phyloP scores from a whole-genome alignment of 2,888 invertebrate species.

The Cataglyphis cursor region DNA sequence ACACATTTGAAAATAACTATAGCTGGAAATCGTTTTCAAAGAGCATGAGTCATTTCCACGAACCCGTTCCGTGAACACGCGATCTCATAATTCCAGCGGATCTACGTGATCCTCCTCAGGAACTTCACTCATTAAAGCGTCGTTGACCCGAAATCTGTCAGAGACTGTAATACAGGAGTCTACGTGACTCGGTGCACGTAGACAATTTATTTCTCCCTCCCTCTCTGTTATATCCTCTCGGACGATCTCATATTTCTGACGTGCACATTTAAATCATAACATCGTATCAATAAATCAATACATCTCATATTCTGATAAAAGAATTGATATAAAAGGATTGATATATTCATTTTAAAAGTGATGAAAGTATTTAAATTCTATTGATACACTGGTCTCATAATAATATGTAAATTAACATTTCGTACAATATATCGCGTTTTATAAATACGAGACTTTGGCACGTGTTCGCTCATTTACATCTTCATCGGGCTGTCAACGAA shows the following conservation, averaged over 20 bases:
- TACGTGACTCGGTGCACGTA: slow-evolving; percentile 49
- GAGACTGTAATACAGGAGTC: not conserved
- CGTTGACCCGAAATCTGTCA: slow-evolving; percentile 29
- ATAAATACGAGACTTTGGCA: not conserved
- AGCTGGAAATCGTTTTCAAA: not conserved
- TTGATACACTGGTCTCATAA: not conserved
- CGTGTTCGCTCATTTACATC: slow-evolving; percentile 14
- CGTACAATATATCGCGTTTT: not conserved
- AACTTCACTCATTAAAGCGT: slow-evolving; percentile 29
- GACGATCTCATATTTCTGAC: not conserved
- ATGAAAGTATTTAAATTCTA: not conserved
- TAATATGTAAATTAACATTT: not conserved
- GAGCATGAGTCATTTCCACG: slow-evolving; percentile 4
- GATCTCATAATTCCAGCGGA: slow-evolving; percentile 12
- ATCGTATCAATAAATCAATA: not conserved
- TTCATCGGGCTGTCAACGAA: slow-evolving; percentile 13
- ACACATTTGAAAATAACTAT: not conserved
- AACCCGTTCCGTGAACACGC: not conserved
- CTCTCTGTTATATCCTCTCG: not conserved
- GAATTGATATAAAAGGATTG: not conserved
- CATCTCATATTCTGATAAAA: not conserved
- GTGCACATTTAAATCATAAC: not conserved
- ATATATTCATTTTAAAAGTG: not conserved
- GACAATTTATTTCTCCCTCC: not conserved
- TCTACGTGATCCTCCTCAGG: slow-evolving; percentile 65